Conservation (phyloP, 2,888 invertebrate species). For the Lasioglossum figueresi region DNA sequence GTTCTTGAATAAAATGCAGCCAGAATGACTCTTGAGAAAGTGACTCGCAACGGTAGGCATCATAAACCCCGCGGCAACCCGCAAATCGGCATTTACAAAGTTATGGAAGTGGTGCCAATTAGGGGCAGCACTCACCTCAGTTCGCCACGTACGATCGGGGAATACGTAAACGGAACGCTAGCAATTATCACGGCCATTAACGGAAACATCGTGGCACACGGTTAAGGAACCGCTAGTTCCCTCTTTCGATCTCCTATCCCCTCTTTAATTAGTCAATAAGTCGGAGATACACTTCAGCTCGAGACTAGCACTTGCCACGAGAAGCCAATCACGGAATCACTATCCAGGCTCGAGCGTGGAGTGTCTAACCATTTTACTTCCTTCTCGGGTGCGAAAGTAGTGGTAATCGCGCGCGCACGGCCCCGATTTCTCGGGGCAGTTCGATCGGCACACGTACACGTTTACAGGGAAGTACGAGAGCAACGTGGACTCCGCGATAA, state of each 20-base stretch:
- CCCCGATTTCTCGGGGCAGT: slow-evolving; percentile 3
- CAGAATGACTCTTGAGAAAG: neutral
- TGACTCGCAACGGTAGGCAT: neutral
- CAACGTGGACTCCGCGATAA: slow-evolving; percentile 44
- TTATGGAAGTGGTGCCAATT: neutral
- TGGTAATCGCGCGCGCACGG: slow-evolving; percentile 47
- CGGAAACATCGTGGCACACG: neutral
- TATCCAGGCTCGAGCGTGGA: neutral
- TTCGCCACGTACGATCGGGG: neutral
- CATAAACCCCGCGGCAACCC: neutral
- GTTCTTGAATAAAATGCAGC: no score
- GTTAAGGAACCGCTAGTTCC: neutral
- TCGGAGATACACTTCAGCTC: slow-evolving; percentile 2
- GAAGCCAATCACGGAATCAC: slow-evolving; percentile 16
- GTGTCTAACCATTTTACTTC: slow-evolving; percentile 21
- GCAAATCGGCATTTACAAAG: neutral
- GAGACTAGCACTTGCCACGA: neutral
- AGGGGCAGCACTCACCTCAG: neutral
- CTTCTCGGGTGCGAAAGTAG: slow-evolving; percentile 12
- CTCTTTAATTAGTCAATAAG: slow-evolving; percentile 7
- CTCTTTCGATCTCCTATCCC: neutral
- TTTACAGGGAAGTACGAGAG: slow-evolving; percentile 12
- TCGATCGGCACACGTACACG: slow-evolving; percentile 12
- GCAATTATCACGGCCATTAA: slow-evolving; percentile 9
- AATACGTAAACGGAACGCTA: neutral